Conservation (phyloP, 1,140 invertebrate genomes). For the Sitobion miscanthi region DNA sequence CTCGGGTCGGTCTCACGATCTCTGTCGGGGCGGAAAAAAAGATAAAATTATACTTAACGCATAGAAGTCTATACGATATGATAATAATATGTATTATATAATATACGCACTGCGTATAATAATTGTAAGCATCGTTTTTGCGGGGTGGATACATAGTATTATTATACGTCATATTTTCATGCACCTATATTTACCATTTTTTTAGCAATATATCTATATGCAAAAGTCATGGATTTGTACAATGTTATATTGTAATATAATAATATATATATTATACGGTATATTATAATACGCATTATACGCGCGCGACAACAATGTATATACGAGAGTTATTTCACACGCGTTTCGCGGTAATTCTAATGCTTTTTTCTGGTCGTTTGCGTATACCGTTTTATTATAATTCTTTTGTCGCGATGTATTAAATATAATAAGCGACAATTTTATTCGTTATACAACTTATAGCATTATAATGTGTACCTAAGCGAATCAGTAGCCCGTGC, state of each 20-base stretch:
- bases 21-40: not conserved
- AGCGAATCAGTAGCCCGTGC: not conserved
- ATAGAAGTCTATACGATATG: not conserved
- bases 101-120: not conserved
- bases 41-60: not conserved
- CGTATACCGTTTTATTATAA: not conserved
- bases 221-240: not conserved
- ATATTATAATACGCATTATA: not conserved
- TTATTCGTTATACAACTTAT: not conserved
- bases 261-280: too few relatives aligned
- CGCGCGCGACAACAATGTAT: not conserved
- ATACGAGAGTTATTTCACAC: conserved; percentile 10
- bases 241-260: not conserved
- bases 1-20: not conserved
- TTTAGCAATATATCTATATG: not conserved
- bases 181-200: not conserved
- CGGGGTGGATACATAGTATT: not conserved
- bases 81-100: too few relatives aligned
- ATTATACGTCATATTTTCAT: not conserved
- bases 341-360: not conserved
- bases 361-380: conserved; percentile 26
- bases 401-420: not conserved
- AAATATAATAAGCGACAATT: not conserved
- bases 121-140: not conserved
- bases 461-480: not conserved